phyloP scores from a whole-genome alignment of 2,888 invertebrate species.

The Masnerella sp. region DNA sequence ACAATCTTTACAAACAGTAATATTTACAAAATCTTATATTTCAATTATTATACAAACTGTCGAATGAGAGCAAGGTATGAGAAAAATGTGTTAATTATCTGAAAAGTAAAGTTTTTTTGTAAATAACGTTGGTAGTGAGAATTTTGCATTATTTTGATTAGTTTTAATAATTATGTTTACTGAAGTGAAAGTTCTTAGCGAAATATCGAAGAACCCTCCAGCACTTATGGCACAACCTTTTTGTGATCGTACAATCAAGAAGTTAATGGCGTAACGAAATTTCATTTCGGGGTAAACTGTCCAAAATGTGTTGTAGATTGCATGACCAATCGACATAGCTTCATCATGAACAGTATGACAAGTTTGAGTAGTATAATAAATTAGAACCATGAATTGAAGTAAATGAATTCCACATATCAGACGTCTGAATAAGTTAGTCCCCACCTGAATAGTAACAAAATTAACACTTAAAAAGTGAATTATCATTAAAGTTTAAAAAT shows the following conservation, averaged over 20 bases:
- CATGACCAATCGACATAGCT: not conserved
- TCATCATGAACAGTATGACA: not conserved
- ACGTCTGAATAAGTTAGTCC: too few species aligned
- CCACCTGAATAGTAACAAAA: too few species aligned
- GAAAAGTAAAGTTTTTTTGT: too few species aligned
- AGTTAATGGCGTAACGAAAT: conserved; percentile 1
- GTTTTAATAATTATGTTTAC: not conserved
- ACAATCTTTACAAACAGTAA: too few species aligned
- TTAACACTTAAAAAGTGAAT: too few species aligned
- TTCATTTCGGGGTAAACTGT: conserved; percentile 6
- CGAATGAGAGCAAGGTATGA: not conserved
- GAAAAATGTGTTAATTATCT: not conserved
- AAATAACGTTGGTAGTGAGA: too few species aligned
- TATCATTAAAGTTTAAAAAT: too few species aligned
- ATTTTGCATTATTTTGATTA: not conserved
- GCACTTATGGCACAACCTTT: not conserved
- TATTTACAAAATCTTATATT: too few species aligned
- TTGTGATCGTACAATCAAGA: conserved; percentile 4
- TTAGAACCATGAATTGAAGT: not conserved
- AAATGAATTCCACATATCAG: too few species aligned
- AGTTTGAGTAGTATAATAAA: not conserved
- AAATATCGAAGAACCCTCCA: conserved; percentile 4
- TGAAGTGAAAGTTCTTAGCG: not conserved
- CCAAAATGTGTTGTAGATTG: conserved; percentile 6
- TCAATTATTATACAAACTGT: not conserved